Conservation (phyloP, 2,888 invertebrate genomes). For the Sesia bembeciformis region DNA sequence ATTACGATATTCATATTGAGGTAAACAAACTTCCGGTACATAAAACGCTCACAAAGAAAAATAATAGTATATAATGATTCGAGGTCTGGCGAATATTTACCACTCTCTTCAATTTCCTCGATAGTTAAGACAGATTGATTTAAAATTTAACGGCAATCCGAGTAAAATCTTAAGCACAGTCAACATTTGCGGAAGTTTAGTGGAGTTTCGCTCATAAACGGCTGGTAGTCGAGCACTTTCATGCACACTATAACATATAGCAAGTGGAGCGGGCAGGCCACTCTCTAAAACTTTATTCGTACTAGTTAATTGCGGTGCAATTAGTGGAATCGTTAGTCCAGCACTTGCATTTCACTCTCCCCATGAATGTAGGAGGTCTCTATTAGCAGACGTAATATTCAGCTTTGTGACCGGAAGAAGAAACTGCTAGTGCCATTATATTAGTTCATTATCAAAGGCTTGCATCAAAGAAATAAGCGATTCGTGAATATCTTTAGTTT, state of each 20-base stretch:
- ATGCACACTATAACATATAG: constrained; percentile 62
- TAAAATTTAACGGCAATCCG: too few species aligned
- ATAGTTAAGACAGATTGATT: too few species aligned
- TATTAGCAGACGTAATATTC: constrained; percentile 4
- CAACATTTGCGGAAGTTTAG: constrained; percentile 24
- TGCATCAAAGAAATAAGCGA: neutral
- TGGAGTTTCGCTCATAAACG: constrained; percentile 42
- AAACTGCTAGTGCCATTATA: neutral
- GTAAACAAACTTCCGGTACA: too few species aligned
- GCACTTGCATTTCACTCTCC: constrained; percentile 49
- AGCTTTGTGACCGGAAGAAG: neutral
- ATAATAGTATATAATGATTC: too few species aligned
- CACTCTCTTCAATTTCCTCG: too few species aligned
- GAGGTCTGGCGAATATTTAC: too few species aligned
- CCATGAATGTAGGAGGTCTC: constrained; percentile 17
- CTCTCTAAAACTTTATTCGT: constrained; percentile 65
- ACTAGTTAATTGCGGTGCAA: constrained; percentile 59
- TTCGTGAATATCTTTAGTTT: neutral
- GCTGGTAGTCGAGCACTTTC: constrained; percentile 54
- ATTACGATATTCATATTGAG: too few species aligned
- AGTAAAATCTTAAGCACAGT: constrained; percentile 9
- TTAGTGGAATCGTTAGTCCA: constrained; percentile 41
- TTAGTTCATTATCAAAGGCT: neutral
- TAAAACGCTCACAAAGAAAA: too few species aligned
- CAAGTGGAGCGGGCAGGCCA: constrained; percentile 68